Evolutionary conservation across 2,888 invertebrate genomes (phyloP).

Genomic region (Orthosia gracilis): DNA sequence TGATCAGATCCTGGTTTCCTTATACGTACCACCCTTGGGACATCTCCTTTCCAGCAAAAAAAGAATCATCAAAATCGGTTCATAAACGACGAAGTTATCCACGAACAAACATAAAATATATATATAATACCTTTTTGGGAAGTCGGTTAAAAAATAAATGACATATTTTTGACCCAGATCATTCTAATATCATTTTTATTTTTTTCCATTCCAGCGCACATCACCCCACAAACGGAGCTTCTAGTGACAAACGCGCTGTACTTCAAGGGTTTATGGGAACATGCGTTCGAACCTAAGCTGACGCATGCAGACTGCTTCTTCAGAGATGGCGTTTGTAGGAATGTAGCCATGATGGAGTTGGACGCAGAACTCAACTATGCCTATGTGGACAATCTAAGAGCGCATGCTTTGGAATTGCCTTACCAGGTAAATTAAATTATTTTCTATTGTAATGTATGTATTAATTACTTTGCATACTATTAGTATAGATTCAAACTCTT

Average conservation of each 20-base stretch:
- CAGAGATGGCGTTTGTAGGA: conserved; percentile 82
- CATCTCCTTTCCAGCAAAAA: too few relatives aligned
- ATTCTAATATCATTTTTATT: neutral
- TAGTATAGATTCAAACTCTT: too few relatives aligned
- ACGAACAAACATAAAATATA: too few relatives aligned
- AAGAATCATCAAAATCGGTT: too few relatives aligned
- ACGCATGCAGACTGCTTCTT: conserved; percentile 91
- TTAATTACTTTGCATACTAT: too few relatives aligned
- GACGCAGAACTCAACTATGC: conserved; percentile 91
- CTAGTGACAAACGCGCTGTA: conserved; percentile 92
- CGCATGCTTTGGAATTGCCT: conserved; percentile 92
- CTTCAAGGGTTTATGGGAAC: conserved; percentile 93
- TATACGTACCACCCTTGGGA: too few relatives aligned
- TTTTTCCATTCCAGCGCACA: conserved; percentile 80
- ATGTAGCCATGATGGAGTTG: conserved; percentile 92
- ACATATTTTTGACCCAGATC: neutral
- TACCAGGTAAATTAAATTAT: conserved; percentile 89
- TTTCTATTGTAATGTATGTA: too few relatives aligned
- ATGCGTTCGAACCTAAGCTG: conserved; percentile 88
- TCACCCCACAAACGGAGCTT: conserved; percentile 87
- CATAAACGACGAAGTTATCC: too few relatives aligned
- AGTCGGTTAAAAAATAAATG: neutral
- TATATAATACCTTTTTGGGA: too few relatives aligned
- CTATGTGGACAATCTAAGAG: conserved; percentile 89
- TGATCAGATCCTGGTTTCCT: too few relatives aligned